Conservation (phyloP, 23 tunicate genomes). For the Ascidia mentula region DNA sequence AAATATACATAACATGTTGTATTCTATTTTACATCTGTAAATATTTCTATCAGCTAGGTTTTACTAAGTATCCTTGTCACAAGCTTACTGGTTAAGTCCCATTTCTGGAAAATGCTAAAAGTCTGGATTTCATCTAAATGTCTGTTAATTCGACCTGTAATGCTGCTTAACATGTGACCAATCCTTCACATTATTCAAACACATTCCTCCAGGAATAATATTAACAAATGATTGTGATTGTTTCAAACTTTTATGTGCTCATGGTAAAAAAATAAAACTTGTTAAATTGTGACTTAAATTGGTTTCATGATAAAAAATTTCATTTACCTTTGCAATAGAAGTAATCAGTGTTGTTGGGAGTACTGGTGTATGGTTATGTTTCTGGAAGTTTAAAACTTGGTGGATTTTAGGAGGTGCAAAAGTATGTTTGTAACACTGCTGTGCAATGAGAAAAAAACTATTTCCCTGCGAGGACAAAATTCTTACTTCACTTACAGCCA, state of each 20-base stretch:
- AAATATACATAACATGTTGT: neutral
- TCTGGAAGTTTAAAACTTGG: too few species aligned
- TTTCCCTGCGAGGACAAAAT: too few species aligned
- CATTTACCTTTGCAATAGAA: too few species aligned
- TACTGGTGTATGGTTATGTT: too few species aligned
- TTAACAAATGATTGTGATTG: neutral
- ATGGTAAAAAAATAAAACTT: constrained; percentile 7
- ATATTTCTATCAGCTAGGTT: neutral
- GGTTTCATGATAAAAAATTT: too few species aligned
- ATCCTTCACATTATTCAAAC: neutral
- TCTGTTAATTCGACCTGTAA: neutral
- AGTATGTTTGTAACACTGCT: too few species aligned
- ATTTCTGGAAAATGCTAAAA: neutral
- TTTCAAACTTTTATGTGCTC: neutral
- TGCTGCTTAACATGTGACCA: too few species aligned
- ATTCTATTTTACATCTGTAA: neutral
- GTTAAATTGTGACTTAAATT: too few species aligned
- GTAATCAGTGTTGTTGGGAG: too few species aligned
- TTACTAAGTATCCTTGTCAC: neutral
- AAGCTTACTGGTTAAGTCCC: neutral
- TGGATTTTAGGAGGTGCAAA: too few species aligned
- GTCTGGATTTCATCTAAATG: neutral
- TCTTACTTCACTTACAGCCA: too few species aligned
- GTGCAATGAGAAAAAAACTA: too few species aligned
- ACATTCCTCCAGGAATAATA: neutral